Evolutionary conservation across 2,888 invertebrate species (phyloP).

Genomic region (Gastrophysa polygoni): DNA sequence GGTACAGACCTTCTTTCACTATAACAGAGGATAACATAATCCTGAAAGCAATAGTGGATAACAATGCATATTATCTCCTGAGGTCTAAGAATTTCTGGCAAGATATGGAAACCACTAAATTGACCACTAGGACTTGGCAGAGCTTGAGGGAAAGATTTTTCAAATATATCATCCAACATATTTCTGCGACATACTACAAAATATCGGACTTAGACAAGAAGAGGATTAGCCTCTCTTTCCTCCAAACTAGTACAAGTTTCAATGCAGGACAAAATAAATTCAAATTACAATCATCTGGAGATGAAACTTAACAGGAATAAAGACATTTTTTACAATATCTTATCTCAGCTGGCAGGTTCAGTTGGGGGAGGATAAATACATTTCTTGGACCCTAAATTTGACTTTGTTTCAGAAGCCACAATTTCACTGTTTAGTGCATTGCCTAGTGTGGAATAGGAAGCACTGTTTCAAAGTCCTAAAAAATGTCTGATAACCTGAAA

Average conservation of each 20-base stretch:
- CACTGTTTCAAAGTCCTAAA: too few species aligned
- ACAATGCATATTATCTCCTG: background rate
- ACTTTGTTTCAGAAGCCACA: too few species aligned
- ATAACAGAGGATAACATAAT: constrained; percentile 17
- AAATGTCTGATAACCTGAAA: too few species aligned
- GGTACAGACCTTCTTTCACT: constrained; percentile 17
- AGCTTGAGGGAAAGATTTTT: constrained; percentile 21
- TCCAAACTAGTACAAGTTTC: background rate
- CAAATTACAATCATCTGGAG: background rate
- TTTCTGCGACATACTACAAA: background rate
- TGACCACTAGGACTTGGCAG: constrained; percentile 18
- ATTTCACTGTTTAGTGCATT: too few species aligned
- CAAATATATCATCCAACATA: constrained; percentile 8
- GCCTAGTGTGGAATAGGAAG: too few species aligned
- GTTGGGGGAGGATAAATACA: too few species aligned
- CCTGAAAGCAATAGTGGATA: constrained; percentile 6
- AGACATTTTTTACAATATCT: too few species aligned
- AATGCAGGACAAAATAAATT: background rate
- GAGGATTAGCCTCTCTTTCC: constrained; percentile 7
- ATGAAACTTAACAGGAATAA: too few species aligned
- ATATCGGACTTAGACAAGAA: constrained; percentile 6
- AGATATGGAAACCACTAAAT: constrained; percentile 8
- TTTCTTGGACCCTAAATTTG: too few species aligned
- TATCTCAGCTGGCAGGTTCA: too few species aligned
- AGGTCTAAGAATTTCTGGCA: constrained; percentile 15